Base-by-base conservation (phyloP, 2,797 vertebrate species). In the Liasis olivaceus region DNA sequence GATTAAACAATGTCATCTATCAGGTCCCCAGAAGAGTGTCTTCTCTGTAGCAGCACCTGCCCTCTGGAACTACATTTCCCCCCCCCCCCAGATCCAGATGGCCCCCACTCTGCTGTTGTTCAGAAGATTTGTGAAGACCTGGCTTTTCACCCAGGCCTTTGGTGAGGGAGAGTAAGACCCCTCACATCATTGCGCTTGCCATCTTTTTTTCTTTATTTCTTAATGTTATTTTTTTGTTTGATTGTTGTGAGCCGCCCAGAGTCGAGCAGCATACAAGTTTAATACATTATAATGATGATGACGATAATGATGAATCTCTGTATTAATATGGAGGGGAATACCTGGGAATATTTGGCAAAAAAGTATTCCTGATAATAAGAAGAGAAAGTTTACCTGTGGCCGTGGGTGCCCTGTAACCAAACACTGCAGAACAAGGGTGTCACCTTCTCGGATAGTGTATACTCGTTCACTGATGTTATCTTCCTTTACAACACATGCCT, bases 391-490 rank as follows among this genome's bases (percentile, higher is more conserved):
- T 97, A 99, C 99, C 99, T 99, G 99, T 94, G 99, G 99, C 85
- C 98, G 98, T 47, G 99, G 99, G 94, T 99, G 99, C 95, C 99
- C 99, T 58, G 99, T 99, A 91, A 99, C 98, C 87, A 99, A 98
- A 95, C 99, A 99, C 97, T 99, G 99, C 93, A 99, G 98, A 89
- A 99, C 98, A 17, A 99, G 97, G 0, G 98, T 99, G 97, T 99
- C 99, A 63, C 99, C 99, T 95, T 99, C 99, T 77, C 99, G 99
- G 97, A 99, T 99, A 89, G 99, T 99, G 97, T 99, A 99, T 96
- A 99, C 99, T 0, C 99, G 98, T 96, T 99, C 99, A 0, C 99
- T 99, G 98, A 99, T 98, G 97, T 99, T 99, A 96, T 99, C 99
- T 95, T 99, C 99, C 95, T 99, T 99, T 95, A 99, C 99, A 96